Evolutionary conservation across 2,113 vertebrate species (phyloP).

Genomic region (Corythornis madagascariensis): DNA sequence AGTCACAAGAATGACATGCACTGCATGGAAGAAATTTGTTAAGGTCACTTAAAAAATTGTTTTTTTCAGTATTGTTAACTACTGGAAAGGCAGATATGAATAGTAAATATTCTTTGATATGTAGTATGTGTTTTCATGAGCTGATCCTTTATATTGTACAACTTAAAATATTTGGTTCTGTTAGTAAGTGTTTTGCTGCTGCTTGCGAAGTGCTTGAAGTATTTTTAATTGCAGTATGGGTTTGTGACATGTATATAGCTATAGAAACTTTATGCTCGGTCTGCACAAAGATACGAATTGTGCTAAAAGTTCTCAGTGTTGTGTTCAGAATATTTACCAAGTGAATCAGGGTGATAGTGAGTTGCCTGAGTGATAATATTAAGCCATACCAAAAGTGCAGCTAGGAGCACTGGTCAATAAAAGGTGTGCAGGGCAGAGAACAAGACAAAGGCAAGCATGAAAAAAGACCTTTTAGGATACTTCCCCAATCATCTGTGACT

Average conservation of each 20-base stretch:
- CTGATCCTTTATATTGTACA: background rate
- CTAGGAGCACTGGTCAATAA: background rate
- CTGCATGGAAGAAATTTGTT: slow-evolving; percentile 8
- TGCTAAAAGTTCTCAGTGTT: background rate
- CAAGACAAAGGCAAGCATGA: background rate
- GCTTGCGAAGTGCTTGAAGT: background rate
- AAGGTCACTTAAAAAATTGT: slow-evolving; percentile 32
- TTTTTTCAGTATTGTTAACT: slow-evolving; percentile 53
- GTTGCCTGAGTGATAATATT: background rate
- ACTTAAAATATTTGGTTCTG: background rate
- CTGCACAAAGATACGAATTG: background rate
- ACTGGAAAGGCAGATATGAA: background rate
- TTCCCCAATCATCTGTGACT: background rate
- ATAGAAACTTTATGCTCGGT: background rate
- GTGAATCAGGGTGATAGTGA: background rate
- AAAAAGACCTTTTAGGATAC: background rate
- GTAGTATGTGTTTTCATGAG: background rate
- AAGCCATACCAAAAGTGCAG: background rate
- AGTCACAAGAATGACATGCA: background rate
- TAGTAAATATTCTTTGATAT: background rate
- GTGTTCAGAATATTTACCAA: background rate
- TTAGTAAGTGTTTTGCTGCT: background rate
- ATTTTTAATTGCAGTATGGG: background rate
- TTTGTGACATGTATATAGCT: background rate
- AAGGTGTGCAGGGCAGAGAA: background rate